Evolutionary conservation across 2,888 invertebrate genomes (phyloP).

Genomic region (Drosophila lutescens): DNA sequence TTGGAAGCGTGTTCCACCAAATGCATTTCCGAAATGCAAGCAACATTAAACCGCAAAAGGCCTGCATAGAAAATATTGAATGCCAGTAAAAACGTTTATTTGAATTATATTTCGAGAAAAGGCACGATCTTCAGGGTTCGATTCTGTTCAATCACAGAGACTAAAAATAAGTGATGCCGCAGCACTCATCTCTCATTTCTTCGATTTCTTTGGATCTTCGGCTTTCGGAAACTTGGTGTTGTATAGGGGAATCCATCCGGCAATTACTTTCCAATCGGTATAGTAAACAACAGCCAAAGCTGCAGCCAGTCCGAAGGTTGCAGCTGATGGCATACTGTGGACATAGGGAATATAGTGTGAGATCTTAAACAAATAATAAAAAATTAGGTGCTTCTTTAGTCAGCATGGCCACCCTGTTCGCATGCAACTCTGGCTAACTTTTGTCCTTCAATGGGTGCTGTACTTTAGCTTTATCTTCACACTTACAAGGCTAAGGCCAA

Average conservation of each 20-base stretch:
- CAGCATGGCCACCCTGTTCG: background rate
- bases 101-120: constrained; percentile 13
- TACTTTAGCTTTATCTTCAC: too few relatives aligned
- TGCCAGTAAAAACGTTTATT: constrained; percentile 22
- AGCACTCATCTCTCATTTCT: background rate
- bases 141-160: background rate
- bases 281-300: constrained; percentile 50
- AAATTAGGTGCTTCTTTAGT: background rate
- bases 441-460: background rate
- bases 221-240: constrained; percentile 63
- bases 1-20: constrained; percentile 47
- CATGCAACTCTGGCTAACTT: background rate
- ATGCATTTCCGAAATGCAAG: constrained; percentile 42
- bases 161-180: background rate
- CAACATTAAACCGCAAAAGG: constrained; percentile 23
- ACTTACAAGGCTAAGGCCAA: constrained; percentile 61
- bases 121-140: constrained; percentile 21
- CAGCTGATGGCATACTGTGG: constrained; percentile 55
- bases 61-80: constrained; percentile 14
- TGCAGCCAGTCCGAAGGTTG: constrained; percentile 52
- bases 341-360: too few relatives aligned
- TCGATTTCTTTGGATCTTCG: constrained; percentile 20
- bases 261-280: constrained; percentile 61
- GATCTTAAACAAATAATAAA: background rate
- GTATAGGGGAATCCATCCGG: constrained; percentile 62